Evolutionary conservation across 2,113 vertebrate genomes (phyloP), one percentile per base, ranked within the genome.

Genomic region (Alexandromys fortis): DNA sequence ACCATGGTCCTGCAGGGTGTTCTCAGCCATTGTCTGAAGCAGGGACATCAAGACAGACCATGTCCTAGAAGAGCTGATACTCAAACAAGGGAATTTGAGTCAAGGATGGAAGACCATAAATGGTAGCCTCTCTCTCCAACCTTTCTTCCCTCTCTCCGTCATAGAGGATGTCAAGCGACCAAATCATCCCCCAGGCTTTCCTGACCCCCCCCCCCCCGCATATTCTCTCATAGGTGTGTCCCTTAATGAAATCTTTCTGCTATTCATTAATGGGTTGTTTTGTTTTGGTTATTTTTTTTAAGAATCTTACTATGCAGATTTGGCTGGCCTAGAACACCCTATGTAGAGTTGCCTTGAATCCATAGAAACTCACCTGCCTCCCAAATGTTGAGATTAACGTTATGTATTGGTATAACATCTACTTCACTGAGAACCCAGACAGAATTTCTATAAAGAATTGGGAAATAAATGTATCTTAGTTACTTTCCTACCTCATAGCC

Each of bases 141-240:
- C 14, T 73, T 38, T n/a, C 65, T 58, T 21, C 45, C 45, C 10
- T 92, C 61, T 49, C 35, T 78, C 30, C 45, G 21, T 28, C 26
- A 33, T 38, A 33, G 24, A 49, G 14, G 17, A 45, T 61, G 24
- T 38, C 63, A 47, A 45, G 21, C 14, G 33, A 4, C 30, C 33
- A 21, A 26, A 4, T 21, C 5, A 12, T 45, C n/a, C 14, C 28
- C 42, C 6, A 9, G 16, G 26, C 16, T 30, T 33, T n/a, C 24
- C 33, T 24, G 0, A 1, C 6, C 2, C 72, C 45, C 3, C 55
- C n/a, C 12, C 30, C 10, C 2, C 47, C 0, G 47, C 28, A 42
- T 30, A 13, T 38, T 58, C 79, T 68, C 21, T 89, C 42, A 35
- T 6, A 45, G 38, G 12, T 2, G 3, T 24, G 58, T n/a, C 52